A percentile compares a stretch with the other conserved stretches of the same genome.
Evolutionary conservation across 2,797 vertebrate species (phyloP).

Genomic region (Choloepus didactylus): DNA sequence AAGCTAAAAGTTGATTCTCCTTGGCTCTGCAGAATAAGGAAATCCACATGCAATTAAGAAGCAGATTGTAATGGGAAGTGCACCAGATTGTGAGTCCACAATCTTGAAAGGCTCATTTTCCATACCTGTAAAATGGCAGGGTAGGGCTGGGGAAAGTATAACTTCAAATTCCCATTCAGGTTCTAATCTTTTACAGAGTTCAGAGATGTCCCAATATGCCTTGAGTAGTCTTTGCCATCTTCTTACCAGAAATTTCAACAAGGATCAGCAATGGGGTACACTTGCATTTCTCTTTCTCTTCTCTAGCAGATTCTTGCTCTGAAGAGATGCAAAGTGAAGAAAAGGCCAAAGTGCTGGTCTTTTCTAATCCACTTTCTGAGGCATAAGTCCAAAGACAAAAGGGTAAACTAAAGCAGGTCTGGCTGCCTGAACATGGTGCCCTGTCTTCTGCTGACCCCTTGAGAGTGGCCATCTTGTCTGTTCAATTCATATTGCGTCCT

Average conservation of each 20-base stretch:
- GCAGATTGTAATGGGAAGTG: slow-evolving; percentile 46
- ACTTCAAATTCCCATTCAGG: background rate
- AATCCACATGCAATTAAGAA: slow-evolving; percentile 67
- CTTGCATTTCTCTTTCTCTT: background rate
- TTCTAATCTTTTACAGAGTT: background rate
- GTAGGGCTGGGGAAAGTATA: background rate
- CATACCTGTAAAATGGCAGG: slow-evolving; percentile 44
- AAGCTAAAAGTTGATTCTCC: slow-evolving; percentile 44
- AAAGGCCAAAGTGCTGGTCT: background rate
- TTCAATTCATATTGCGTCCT: background rate
- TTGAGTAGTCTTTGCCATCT: slow-evolving; percentile 6
- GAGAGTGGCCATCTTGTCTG: background rate
- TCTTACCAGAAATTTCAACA: slow-evolving; percentile 12
- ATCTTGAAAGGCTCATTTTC: slow-evolving; percentile 54
- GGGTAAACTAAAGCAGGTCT: background rate
- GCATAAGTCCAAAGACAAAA: background rate
- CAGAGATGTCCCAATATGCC: background rate
- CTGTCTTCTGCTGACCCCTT: background rate
- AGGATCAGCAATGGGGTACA: no score
- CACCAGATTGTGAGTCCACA: background rate
- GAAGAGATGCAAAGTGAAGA: background rate
- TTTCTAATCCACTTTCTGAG: background rate
- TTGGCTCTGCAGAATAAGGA: slow-evolving; percentile 49
- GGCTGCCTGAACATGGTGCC: background rate
- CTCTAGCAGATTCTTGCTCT: background rate